Conservation (phyloP, 2,888 invertebrate species). For the Pachymerium ferrugineum region DNA sequence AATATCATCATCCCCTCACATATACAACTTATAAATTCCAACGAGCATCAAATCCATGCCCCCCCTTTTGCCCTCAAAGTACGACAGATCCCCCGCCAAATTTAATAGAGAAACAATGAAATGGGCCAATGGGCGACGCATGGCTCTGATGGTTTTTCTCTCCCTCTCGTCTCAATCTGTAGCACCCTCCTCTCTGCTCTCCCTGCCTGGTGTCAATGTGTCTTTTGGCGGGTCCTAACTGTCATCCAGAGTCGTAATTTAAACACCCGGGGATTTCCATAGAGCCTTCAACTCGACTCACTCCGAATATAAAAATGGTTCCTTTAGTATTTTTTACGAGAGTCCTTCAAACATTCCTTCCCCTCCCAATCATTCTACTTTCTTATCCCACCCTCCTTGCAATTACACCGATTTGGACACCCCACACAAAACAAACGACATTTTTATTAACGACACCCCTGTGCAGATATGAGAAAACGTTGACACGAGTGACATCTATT, state of each 20-base stretch:
- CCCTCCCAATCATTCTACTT: neutral
- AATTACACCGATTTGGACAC: neutral
- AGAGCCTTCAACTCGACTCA: slow-evolving; percentile 2
- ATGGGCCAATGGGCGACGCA: slow-evolving; percentile 24
- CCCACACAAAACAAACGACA: neutral
- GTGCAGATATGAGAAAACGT: neutral
- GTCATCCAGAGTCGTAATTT: slow-evolving; percentile 15
- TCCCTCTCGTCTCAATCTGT: slow-evolving; percentile 19
- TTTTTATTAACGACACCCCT: neutral
- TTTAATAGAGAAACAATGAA: slow-evolving; percentile 27
- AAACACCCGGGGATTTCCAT: slow-evolving; percentile 24
- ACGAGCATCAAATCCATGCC: slow-evolving; percentile 23
- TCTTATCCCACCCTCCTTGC: no score
- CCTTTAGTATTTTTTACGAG: slow-evolving; percentile 24
- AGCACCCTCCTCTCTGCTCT: slow-evolving; percentile 1
- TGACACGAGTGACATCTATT: slow-evolving; percentile 17
- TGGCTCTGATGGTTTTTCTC: slow-evolving; percentile 9
- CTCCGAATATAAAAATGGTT: slow-evolving; percentile 22
- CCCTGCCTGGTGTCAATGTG: slow-evolving; percentile 20
- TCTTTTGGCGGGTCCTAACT: slow-evolving; percentile 24
- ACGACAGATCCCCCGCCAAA: slow-evolving; percentile 14
- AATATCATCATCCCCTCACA: slow-evolving; percentile 1
- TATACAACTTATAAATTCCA: neutral
- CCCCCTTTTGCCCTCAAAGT: slow-evolving; percentile 16
- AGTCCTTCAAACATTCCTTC: neutral